A percentile compares a stretch with the other conserved stretches of the same genome.
Conservation (phyloP, 2,888 invertebrate genomes). For the Exephanes ischioxanthus region DNA sequence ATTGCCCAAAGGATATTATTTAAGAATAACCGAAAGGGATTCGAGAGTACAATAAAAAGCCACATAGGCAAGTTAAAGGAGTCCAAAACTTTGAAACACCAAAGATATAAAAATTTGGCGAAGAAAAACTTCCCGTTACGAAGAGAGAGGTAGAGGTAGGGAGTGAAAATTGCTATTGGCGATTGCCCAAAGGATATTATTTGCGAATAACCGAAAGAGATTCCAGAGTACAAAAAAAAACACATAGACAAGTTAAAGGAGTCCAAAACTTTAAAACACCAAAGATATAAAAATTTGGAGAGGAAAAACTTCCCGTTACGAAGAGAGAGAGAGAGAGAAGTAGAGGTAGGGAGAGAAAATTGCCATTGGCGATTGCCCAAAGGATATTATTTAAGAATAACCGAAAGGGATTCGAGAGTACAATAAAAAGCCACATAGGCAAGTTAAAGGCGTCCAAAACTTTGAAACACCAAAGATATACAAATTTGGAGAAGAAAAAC, state of each 20-base stretch:
- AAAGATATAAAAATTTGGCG: neutral
- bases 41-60: no score
- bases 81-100: neutral
- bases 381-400: no score
- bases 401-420: no score
- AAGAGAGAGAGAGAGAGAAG: neutral
- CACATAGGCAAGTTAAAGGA: no score
- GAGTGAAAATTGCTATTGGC: neutral
- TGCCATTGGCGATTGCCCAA: neutral
- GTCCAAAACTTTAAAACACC: neutral
- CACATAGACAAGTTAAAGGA: no score
- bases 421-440: no score
- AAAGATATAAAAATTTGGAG: neutral
- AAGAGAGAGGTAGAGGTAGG: neutral
- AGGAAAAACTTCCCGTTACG: neutral
- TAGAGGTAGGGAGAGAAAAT: neutral
- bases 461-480: neutral
- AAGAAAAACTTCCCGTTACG: neutral
- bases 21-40: no score
- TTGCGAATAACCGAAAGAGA: no score
- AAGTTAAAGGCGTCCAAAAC: neutral
- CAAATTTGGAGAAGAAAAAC: constrained; percentile 8
- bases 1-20: no score
- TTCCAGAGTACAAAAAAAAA: no score
- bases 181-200: no score